These are phyloP conservation scores for Taeniopygia guttata DNA, from an alignment of 2,797 vertebrate species.

Conservation along the genomic window DNA sequence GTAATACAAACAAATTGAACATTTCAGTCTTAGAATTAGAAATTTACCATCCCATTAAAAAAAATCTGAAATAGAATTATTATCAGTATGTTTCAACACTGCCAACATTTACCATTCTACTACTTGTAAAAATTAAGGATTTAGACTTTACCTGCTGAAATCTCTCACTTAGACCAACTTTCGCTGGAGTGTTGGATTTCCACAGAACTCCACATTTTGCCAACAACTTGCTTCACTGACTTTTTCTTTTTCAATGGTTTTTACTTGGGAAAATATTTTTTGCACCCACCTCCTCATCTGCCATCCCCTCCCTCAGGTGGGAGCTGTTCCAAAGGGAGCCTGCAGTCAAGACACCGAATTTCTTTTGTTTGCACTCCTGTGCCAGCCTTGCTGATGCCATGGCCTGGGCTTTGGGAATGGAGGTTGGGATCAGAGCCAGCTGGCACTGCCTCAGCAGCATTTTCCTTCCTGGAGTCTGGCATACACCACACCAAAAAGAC, in stretches of 20 bases:
- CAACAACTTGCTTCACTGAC: neutral
- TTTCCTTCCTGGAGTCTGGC: slow-evolving; percentile 28
- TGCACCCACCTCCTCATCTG: neutral
- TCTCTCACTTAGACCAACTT: neutral
- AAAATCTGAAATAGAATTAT: neutral
- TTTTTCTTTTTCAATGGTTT: neutral
- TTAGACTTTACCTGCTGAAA: neutral
- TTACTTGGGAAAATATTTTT: neutral
- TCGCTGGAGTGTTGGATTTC: neutral
- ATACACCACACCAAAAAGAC: neutral
- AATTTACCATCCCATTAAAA: neutral
- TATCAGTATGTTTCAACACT: neutral
- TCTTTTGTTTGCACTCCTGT: neutral
- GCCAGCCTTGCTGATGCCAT: slow-evolving; percentile 24
- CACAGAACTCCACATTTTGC: neutral
- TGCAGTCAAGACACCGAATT: neutral
- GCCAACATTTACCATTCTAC: neutral
- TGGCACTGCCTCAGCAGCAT: neutral
- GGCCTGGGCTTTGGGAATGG: slow-evolving; percentile 11
- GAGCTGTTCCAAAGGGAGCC: neutral
- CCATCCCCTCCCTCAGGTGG: neutral
- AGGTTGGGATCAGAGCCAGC: slow-evolving; percentile 14
- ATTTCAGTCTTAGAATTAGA: neutral
- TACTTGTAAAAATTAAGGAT: neutral
- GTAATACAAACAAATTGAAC: neutral